These are phyloP conservation scores for Festucalex cinctus DNA, from an alignment of 2,113 vertebrate species.

Conservation along the genomic window DNA sequence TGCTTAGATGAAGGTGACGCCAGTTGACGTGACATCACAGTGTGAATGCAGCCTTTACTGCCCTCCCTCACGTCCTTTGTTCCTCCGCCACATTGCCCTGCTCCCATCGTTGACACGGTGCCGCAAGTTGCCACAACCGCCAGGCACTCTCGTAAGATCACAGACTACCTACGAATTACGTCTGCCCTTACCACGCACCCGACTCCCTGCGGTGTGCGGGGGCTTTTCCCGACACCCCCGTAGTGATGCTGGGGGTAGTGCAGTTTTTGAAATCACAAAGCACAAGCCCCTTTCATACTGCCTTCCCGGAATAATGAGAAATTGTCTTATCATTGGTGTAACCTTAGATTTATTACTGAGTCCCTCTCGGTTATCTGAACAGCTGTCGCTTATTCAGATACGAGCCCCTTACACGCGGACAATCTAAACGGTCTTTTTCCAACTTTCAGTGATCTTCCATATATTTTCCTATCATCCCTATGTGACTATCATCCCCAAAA, in stretches of 20 bases:
- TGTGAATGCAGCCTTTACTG: neutral
- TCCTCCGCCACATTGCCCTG: neutral
- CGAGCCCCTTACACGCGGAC: no score
- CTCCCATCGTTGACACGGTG: conserved; percentile 49
- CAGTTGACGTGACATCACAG: neutral
- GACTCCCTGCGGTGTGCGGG: conserved; percentile 41
- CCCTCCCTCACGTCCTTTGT: neutral
- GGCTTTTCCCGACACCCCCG: neutral
- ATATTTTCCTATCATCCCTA: no score
- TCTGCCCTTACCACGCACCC: neutral
- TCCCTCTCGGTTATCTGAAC: no score
- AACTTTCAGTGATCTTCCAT: no score
- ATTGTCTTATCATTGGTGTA: no score
- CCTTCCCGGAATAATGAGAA: no score
- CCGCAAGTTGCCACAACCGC: conserved; percentile 52
- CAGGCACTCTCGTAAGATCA: conserved; percentile 35
- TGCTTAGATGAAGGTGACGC: neutral
- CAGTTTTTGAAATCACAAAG: neutral
- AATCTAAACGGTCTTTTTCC: no score
- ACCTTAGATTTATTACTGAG: no score
- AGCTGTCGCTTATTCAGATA: no score
- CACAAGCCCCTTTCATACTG: no score
- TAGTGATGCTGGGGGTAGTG: conserved; percentile 18
- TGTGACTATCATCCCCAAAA: no score
- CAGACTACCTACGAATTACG: conserved; percentile 31